Base-by-base conservation (phyloP, 2,797 vertebrate species). In the Dryobates pubescens region DNA sequence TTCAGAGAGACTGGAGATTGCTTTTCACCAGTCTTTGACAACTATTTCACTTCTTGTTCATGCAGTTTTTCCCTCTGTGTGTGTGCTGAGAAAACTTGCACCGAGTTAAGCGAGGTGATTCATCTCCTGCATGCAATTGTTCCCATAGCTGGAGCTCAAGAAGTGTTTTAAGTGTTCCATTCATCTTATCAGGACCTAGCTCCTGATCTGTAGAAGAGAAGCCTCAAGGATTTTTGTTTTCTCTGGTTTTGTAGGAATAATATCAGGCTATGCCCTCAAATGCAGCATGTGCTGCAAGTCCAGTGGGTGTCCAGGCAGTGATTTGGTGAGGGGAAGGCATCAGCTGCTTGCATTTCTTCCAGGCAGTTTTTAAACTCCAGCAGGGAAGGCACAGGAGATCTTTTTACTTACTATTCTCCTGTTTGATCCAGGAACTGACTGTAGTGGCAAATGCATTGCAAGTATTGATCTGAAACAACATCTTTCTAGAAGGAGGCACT, bases 401-500 rank as follows among this genome's bases (percentile, higher is more conserved):
- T 30, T 59, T 43, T 45, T 67, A 56, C 51, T 77, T 78, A 34
- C 72, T 82, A 34, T 77, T 86, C 86, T 62, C 5, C 5, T 30
- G 13, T 43, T 20, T 53, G 26, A 80, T 71, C 84, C 58, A 69
- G 26, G 29, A 68, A 59, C 11, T 20, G 2, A 10, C 29, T 30
- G 14, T 43, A 68, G 54, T 32, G 17, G 24, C 54, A 88, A 75
- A 86, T 51, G 26, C 20, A n/a, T 76, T 58, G 10, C 30, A 77
- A 79, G 20, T 45, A 87, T 87, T 91, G 59, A 75, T 78, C 38
- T 87, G 59, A 87, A 92, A 90, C 91, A 47, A 86, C 86, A 59
- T 63, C 63, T 80, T 75, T 77, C 17, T 75, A 72, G 47, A 61
- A 68, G 69, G 14, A 80, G 24, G 38, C 51, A 5, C 12, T 32